Evolutionary conservation across 2,888 invertebrate genomes (phyloP).

Genomic region (Scrobipalpa costella): DNA sequence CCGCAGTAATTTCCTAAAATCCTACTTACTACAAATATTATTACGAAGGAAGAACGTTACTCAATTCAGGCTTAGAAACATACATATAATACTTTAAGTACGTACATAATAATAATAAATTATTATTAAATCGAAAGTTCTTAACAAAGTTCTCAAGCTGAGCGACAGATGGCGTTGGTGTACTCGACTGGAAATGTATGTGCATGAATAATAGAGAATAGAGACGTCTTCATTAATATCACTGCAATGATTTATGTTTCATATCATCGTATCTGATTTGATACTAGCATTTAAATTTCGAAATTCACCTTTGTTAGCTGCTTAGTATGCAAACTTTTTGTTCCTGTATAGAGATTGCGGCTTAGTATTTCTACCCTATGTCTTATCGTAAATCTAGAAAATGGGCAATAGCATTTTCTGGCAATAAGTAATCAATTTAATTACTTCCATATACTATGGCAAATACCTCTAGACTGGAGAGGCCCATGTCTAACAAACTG

Average conservation of each 20-base stretch:
- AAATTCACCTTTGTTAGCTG: not conserved
- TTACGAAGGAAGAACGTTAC: no score
- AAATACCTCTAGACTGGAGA: no score
- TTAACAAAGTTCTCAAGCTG: constrained; percentile 36
- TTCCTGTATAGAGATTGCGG: not conserved
- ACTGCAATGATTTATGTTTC: constrained; percentile 33
- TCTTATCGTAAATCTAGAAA: no score
- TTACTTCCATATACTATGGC: no score
- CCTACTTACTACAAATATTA: no score
- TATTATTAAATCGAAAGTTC: constrained; percentile 13
- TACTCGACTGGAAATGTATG: constrained; percentile 23
- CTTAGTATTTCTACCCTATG: no score
- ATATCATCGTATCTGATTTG: constrained; percentile 22
- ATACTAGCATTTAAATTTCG: constrained; percentile 5
- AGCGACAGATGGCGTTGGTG: constrained; percentile 43
- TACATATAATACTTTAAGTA: no score
- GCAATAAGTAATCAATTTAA: no score
- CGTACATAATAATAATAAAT: not conserved
- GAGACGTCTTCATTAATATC: constrained; percentile 36
- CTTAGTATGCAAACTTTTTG: not conserved
- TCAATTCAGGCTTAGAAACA: not conserved
- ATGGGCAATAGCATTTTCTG: no score
- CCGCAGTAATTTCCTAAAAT: no score
- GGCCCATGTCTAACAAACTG: no score
- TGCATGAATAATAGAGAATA: constrained; percentile 33